Percentiles rank a stretch among this genome's conserved stretches.
phyloP scores from a whole-genome alignment of 92 coral and sea anemone genomes.

The Palythoa caribaeorum region DNA sequence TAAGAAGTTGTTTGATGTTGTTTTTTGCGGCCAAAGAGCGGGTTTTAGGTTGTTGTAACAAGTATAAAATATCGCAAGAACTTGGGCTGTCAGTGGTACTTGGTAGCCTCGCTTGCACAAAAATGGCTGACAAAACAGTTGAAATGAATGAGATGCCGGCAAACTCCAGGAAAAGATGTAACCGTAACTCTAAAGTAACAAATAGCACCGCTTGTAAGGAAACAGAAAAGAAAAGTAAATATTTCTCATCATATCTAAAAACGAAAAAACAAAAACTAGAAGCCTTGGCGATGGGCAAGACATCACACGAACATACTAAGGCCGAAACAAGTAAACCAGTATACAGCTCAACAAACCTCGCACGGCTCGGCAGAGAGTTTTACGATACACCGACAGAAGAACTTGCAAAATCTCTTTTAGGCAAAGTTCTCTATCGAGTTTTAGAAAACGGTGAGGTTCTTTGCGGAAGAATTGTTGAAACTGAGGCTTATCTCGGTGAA shows the following conservation, averaged over 20 bases:
- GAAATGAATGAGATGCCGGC: neutral
- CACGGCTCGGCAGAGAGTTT: conserved; percentile 70
- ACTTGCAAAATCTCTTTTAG: conserved; percentile 83
- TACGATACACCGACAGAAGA: conserved; percentile 75
- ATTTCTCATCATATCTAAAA: neutral
- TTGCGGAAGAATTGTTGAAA: conserved; percentile 89
- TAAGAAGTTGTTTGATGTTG: too few species aligned
- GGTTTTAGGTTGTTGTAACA: too few species aligned
- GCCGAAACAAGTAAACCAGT: neutral
- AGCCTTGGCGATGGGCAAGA: neutral
- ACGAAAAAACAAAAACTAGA: conserved; percentile 1
- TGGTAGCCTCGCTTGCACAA: neutral
- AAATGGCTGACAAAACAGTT: conserved; percentile 17
- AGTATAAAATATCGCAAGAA: too few species aligned
- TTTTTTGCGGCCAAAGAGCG: too few species aligned
- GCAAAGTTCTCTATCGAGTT: conserved; percentile 82
- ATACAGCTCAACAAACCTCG: neutral
- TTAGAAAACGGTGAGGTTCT: conserved; percentile 80
- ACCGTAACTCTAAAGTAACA: neutral
- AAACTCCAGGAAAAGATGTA: conserved; percentile 19
- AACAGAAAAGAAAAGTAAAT: conserved; percentile 13
- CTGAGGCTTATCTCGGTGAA: conserved; percentile 94
- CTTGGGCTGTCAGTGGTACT: neutral
- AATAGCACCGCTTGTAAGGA: neutral
- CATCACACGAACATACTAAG: neutral